phyloP scores from a whole-genome alignment of 2,797 vertebrate genomes.

The Natrix natrix region DNA sequence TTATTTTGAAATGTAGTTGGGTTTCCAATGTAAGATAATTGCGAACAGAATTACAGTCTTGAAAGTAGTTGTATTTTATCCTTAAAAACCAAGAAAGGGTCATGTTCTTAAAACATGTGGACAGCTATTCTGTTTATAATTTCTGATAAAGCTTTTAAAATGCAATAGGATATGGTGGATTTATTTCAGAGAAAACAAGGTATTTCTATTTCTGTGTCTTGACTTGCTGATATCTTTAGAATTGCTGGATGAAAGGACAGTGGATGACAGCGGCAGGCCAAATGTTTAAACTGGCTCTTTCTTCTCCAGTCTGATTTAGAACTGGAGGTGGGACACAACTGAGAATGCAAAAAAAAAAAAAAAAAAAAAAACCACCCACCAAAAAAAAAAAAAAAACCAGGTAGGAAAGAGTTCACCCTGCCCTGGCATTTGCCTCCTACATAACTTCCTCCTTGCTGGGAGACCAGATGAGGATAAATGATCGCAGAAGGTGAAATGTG shows the following conservation, averaged over 20 bases:
- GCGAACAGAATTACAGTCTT: neutral
- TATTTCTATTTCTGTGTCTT: neutral
- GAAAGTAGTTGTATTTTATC: neutral
- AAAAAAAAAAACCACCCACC: neutral
- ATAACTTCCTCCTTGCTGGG: neutral
- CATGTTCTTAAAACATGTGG: neutral
- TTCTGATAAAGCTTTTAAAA: neutral
- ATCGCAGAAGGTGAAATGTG: neutral
- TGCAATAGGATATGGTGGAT: neutral
- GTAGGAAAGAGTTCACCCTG: neutral
- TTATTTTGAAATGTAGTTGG: neutral
- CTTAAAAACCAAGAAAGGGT: neutral
- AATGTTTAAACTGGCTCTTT: neutral
- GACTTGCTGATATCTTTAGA: neutral
- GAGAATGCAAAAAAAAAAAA: neutral
- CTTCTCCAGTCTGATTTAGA: neutral
- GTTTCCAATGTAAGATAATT: neutral
- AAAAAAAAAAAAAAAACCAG: neutral
- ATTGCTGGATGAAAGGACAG: neutral
- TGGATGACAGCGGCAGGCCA: neutral
- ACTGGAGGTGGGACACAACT: neutral
- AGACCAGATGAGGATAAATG: neutral
- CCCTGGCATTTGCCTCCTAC: neutral
- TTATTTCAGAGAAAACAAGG: neutral
- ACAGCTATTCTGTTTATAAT: neutral